Evolutionary conservation across 2,113 vertebrate genomes (phyloP).

Genomic region (Labrus mixtus): DNA sequence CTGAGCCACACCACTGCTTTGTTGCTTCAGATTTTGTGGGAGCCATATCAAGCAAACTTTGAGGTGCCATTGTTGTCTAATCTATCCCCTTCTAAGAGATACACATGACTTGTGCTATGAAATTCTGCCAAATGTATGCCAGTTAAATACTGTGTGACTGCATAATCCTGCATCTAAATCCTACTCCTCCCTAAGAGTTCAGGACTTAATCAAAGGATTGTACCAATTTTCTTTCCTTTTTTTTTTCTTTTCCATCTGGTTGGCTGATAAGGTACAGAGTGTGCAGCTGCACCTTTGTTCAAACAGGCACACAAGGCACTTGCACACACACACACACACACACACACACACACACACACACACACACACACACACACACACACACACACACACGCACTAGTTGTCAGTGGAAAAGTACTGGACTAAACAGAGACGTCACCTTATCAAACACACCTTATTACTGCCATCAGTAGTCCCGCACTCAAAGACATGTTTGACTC

Average conservation of each 20-base stretch:
- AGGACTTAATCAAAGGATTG: conserved; percentile 6
- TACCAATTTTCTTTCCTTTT: neutral
- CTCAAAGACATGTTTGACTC: neutral
- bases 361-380: neutral
- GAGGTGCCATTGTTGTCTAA: neutral
- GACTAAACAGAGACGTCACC: conserved; percentile 17
- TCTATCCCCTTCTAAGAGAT: neutral
- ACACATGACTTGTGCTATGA: conserved; percentile 1
- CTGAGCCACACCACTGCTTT: neutral
- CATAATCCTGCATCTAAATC: neutral
- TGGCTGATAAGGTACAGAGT: conserved; percentile 14
- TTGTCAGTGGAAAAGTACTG: conserved; percentile 70
- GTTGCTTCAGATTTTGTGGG: neutral
- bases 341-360: neutral
- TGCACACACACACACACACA: neutral
- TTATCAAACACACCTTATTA: conserved; percentile 6
- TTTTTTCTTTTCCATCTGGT: conserved; percentile 1
- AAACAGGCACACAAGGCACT: neutral
- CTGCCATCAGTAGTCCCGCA: conserved; percentile 2
- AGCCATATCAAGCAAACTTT: neutral
- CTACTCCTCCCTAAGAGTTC: neutral
- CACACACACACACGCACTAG: neutral
- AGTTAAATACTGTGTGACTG: neutral
- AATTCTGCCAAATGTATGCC: neutral
- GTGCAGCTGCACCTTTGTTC: neutral